These are phyloP conservation scores for Hydroisotoma schaefferi DNA, from an alignment of 2,888 invertebrate species.

Conservation along the genomic window DNA sequence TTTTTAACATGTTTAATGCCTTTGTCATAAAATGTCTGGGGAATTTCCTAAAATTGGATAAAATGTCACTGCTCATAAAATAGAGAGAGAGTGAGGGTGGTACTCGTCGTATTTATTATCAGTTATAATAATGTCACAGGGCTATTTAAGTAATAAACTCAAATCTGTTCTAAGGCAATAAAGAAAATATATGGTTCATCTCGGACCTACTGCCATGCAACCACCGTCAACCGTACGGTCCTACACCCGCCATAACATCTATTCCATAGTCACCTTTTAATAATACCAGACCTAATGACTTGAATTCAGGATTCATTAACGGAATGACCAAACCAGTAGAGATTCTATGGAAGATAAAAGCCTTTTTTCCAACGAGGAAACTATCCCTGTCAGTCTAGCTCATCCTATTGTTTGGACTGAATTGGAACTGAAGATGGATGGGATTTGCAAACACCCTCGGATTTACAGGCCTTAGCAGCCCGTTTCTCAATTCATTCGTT, in stretches of 20 bases:
- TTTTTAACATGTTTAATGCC: too few species aligned
- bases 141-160: too few species aligned
- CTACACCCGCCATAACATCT: not conserved
- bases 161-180: too few species aligned
- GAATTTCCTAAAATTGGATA: too few species aligned
- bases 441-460: not conserved
- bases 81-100: too few species aligned
- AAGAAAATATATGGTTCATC: not conserved
- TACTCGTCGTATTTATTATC: too few species aligned
- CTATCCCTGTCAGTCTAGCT: conserved; percentile 1
- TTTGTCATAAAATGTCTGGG: too few species aligned
- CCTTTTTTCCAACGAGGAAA: conserved; percentile 3
- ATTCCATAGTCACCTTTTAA: not conserved
- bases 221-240: not conserved
- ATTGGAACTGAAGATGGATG: conserved; percentile 13
- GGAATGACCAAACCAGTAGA: not conserved
- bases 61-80: too few species aligned
- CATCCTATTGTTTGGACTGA: conserved; percentile 13
- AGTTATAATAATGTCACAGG: too few species aligned
- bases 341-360: not conserved
- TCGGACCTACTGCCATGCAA: not conserved
- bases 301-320: conserved; percentile 11
- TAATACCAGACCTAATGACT: conserved; percentile 10
- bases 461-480: not conserved
- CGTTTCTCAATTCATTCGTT: not conserved